phyloP scores from a whole-genome alignment of 2,797 vertebrate species.

The Fistularia tabacaria region DNA sequence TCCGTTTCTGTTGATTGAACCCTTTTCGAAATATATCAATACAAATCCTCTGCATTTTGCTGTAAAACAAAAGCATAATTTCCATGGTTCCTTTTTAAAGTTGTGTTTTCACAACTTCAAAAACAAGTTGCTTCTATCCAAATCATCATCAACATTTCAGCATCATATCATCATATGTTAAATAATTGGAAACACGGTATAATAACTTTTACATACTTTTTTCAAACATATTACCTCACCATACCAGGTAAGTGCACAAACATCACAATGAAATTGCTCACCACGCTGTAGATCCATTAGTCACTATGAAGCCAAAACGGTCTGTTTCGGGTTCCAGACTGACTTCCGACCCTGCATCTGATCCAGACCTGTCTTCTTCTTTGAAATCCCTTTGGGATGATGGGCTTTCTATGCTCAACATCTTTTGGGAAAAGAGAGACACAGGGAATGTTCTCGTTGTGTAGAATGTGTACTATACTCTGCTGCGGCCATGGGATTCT shows the following conservation, averaged over 20 bases:
- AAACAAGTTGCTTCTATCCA: too few relatives aligned
- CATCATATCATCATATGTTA: too few relatives aligned
- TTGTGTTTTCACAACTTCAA: not conserved
- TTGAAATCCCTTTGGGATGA: slow-evolving; percentile 39
- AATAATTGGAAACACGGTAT: too few relatives aligned
- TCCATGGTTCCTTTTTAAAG: not conserved
- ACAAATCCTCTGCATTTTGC: too few relatives aligned
- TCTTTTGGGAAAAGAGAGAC: slow-evolving; percentile 36
- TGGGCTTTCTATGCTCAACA: slow-evolving; percentile 55
- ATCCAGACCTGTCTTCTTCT: slow-evolving; percentile 62
- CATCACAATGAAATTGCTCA: slow-evolving; percentile 49
- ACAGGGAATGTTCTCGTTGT: not conserved
- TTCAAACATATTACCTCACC: too few relatives aligned
- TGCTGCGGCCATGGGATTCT: too few relatives aligned
- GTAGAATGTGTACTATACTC: too few relatives aligned
- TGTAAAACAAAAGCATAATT: not conserved
- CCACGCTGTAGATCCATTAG: slow-evolving; percentile 69
- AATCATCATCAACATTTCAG: too few relatives aligned
- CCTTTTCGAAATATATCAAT: too few relatives aligned
- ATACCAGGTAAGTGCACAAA: not conserved
- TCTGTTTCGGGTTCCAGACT: slow-evolving; percentile 71
- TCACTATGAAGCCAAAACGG: slow-evolving; percentile 78
- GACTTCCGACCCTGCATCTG: slow-evolving; percentile 57
- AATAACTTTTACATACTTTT: too few relatives aligned
- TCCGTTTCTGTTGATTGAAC: too few relatives aligned